Base-by-base conservation (phyloP, 2,888 invertebrate species). In the Colostygia pectinataria region DNA sequence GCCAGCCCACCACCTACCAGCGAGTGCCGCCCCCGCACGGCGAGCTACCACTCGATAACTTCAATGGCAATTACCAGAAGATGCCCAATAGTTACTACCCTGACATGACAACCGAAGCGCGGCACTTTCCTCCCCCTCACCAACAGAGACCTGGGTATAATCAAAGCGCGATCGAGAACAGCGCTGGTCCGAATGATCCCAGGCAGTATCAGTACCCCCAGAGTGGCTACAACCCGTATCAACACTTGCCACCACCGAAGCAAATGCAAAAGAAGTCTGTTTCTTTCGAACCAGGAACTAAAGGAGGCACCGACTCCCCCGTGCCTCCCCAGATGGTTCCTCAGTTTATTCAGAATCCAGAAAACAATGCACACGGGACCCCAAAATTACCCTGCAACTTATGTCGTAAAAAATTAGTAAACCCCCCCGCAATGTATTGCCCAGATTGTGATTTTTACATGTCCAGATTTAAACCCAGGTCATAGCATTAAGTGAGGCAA, bases 371-470 rank as follows among this genome's bases (percentile, higher is more conserved):
- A 15, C 86, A 81, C 13, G 85, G 63, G 12, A 43, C 71, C 27
- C 80, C 93, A 64, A 93, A 94, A 49, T 90, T 92, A 6, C 94
- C 94, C 50, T 98, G 98, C 78, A 95, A 96, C 82, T 91, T 98
- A 64, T 98, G 98, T 82, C 92, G 96, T 48, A 97, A 97, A 77
- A 96, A 96, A 71, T 92, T 94, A 55, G 94, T 97, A 10, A 92
- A 91, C 37, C 92, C 95, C 9, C 95, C 96, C 8, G 93, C 94
- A 24, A 92, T 94, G 63, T 98, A 97, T 76, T 98, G 98, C 82
- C 92, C 94, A 38, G 97, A 98, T 83, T 98, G 98, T 84, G 96
- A 97, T 75, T 97, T 95, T 86, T 98, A 98, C 74, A 95, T 98
- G 94, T 96, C 96, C 55, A 91, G 95, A 70, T 95, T 95, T 80